phyloP scores from a whole-genome alignment of 2,888 invertebrate species.

The Thymelicus sylvestris region DNA sequence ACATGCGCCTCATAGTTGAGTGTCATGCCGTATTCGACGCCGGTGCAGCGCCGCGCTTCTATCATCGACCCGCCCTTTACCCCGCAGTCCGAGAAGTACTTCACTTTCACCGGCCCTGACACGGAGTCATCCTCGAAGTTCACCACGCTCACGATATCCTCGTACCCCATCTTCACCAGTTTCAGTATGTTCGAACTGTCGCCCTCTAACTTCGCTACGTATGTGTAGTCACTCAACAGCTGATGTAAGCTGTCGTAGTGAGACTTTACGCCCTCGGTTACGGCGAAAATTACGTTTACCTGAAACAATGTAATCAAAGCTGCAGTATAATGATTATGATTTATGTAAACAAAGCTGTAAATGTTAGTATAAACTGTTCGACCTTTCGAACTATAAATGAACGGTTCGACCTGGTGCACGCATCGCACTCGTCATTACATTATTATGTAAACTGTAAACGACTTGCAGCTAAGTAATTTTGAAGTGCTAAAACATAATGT shows the following conservation, averaged over 20 bases:
- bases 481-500: too few relatives aligned
- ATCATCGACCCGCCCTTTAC: conserved; percentile 72
- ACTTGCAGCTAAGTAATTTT: too few relatives aligned
- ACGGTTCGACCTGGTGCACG: too few relatives aligned
- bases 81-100: conserved; percentile 90
- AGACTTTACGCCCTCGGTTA: conserved; percentile 87
- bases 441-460: too few relatives aligned
- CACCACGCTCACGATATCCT: conserved; percentile 88
- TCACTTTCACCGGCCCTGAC: conserved; percentile 86
- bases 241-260: conserved; percentile 89
- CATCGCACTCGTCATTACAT: too few relatives aligned
- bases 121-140: conserved; percentile 85
- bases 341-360: conserved; percentile 2
- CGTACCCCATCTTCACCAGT: conserved; percentile 92
- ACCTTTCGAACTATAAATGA: too few relatives aligned
- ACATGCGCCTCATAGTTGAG: conserved; percentile 87
- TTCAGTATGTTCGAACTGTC: conserved; percentile 95
- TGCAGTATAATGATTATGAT: conserved; percentile 22
- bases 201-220: conserved; percentile 90
- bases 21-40: conserved; percentile 85
- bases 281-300: conserved; percentile 95
- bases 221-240: conserved; percentile 89
- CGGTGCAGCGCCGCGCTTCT: conserved; percentile 84
- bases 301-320: conserved; percentile 52
- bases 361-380: too few relatives aligned